Evolutionary conservation across 2,797 vertebrate genomes (phyloP), one percentile per base, ranked within the genome.

Genomic region (Enoplosus armatus): DNA sequence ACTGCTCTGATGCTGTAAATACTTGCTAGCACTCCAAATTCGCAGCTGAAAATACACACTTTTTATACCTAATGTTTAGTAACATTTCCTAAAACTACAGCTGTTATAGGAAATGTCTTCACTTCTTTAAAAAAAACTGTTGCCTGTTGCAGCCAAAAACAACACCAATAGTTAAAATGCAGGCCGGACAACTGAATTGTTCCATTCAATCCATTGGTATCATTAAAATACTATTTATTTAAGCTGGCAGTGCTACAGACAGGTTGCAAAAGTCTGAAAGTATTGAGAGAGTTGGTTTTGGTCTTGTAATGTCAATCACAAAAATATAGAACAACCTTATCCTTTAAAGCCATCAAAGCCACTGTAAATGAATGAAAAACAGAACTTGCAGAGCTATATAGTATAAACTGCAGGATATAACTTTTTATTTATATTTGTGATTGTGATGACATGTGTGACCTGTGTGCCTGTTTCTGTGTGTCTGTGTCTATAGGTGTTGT

Each of bases 401-500:
- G 14, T 12, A 3, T 29, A 18, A 56, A 51, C 8, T 72, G 2
- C 37, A 51, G 35, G 20, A 39, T 59, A 3, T 43, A 27, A 59
- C 58, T 43, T 5, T 35, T 11, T 35, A 27, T 58, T 4, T 26
- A 14, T 53, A 2, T 47, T 20, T 61, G 7, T 53, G 39, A 56
- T 24, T 50, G 14, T 39, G 24, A 55, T 60, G 24, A 3, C 29
- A 14, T 58, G 24, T 78, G 8, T 64, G 27, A 55, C 31, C 1
- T 39, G 0, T 72, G 33, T 72, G 43, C 8, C 15, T 76, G 24
- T 55, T 61, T 65, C 35, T 77, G 37, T 55, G 4, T 54, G 3
- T 73, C 37, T 85, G 50, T 58, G 8, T 81, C 6, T 89, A n/a
- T n/a, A 99, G 98, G 92, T 99, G 72, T 88, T 97, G 64, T 97